Evolutionary conservation across 1,140 invertebrate genomes (phyloP).

Genomic region (Littorina saxatilis): DNA sequence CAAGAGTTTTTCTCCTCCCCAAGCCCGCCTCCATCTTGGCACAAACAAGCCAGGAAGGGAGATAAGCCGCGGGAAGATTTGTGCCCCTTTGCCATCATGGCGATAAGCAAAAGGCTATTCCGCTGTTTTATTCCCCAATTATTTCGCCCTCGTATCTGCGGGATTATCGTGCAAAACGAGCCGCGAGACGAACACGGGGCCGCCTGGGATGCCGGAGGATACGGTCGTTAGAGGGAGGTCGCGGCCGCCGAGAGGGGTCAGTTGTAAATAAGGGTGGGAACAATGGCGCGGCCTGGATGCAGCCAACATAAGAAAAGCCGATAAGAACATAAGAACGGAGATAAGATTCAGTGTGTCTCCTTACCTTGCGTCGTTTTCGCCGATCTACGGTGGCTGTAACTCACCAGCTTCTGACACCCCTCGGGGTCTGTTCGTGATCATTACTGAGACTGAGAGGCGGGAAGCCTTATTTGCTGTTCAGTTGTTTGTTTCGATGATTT

Average conservation of each 20-base stretch:
- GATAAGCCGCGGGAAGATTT: slow-evolving; percentile 23
- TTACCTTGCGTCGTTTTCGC: too few relatives aligned
- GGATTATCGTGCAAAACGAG: slow-evolving; percentile 27
- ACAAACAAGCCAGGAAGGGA: slow-evolving; percentile 21
- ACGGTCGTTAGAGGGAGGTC: neutral
- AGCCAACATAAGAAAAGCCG: too few relatives aligned
- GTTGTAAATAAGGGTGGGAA: neutral
- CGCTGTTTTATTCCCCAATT: slow-evolving; percentile 37
- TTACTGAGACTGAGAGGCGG: too few relatives aligned
- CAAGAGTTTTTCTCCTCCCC: neutral
- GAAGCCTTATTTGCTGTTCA: too few relatives aligned
- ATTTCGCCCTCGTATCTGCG: slow-evolving; percentile 13
- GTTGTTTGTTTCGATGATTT: too few relatives aligned
- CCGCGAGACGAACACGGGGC: neutral
- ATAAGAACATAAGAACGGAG: too few relatives aligned
- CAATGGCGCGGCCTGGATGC: neutral
- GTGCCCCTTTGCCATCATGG: slow-evolving; percentile 29
- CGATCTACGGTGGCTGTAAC: too few relatives aligned
- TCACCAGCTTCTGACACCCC: too few relatives aligned
- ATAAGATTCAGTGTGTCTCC: too few relatives aligned
- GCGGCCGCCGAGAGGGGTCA: neutral
- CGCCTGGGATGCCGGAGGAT: neutral
- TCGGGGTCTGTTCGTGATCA: too few relatives aligned
- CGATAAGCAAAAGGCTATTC: slow-evolving; percentile 22
- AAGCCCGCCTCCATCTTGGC: neutral